Evolutionary conservation across 2,113 vertebrate genomes (phyloP), one percentile per base, ranked within the genome.

Genomic region (Nibea albiflora): DNA sequence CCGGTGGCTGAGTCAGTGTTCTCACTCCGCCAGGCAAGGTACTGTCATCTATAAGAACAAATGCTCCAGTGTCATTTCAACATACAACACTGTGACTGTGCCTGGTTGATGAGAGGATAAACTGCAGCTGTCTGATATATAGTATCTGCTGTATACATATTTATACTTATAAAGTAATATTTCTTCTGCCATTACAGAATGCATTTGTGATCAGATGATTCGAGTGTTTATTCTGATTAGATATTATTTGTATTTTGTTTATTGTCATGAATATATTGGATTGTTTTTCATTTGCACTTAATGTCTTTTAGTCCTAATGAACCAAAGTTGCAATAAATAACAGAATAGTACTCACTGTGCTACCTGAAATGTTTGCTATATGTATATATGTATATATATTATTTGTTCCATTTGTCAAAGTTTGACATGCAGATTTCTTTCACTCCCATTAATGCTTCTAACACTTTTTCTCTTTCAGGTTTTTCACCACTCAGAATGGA

Each of bases 401-500:
- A 35, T 66, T 10, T 65, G 14, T 50, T 20, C 35, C 35, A n/a
- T 15, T 58, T 5, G 7, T 3, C 8, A 17, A 2, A 3, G n/a
- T 42, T 62, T 65, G 42, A 19, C 10, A 49, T 28, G 15, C 11
- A 19, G 14, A 49, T 47, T 66, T 31, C 11, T 46, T 46, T 49
- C 5, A 46, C 44, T 46, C 3, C 3, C 17, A 5, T 11, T 9
- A 24, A 49, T 14, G 10, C 11, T 15, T 31, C 10, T 35, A 8
- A 58, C 1, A 11, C 35, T 26, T 50, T 66, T 61, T 62, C 11
- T 76, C 53, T 76, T 84, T 26, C 71, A 88, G 83, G 46, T 60
- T 73, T 79, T n/a, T 22, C 35, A 31, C 49, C 24, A 9, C 35
- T 46, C 17, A 73, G 15, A 52, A 93, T 93, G 92, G 77, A 83